Conservation (phyloP, 2,888 invertebrate genomes). For the Hylaea fasciaria region DNA sequence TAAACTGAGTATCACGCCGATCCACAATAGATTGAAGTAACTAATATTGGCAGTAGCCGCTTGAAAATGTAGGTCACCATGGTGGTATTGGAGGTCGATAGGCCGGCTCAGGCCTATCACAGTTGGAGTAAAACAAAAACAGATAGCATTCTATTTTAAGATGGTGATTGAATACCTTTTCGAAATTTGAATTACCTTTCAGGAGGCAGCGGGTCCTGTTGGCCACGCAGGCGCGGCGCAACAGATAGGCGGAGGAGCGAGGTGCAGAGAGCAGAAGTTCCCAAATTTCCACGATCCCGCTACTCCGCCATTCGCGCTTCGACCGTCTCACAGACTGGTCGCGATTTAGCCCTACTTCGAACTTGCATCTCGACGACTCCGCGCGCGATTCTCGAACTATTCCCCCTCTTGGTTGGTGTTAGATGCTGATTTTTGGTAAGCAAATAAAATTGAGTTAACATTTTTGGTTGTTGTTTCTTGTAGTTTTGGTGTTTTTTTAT, state of each 20-base stretch:
- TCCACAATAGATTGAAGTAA: too few species aligned
- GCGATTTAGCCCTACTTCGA: conserved; percentile 37
- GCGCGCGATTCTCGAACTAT: conserved; percentile 20
- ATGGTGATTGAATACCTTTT: conserved; percentile 44
- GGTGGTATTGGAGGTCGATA: too few species aligned
- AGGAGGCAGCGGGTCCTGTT: conserved; percentile 42
- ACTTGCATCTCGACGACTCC: conserved; percentile 45
- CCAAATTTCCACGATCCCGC: conserved; percentile 41
- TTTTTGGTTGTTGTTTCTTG: neutral
- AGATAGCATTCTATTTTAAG: conserved; percentile 24
- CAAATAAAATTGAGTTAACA: neutral
- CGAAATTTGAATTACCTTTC: conserved; percentile 39
- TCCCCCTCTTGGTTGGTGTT: conserved; percentile 2
- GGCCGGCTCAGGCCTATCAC: too few species aligned
- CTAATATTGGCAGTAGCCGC: too few species aligned
- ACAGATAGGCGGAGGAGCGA: conserved; percentile 60
- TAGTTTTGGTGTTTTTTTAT: neutral
- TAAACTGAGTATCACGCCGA: too few species aligned
- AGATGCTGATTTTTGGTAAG: conserved; percentile 21
- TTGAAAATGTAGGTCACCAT: too few species aligned
- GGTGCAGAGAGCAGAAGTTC: neutral
- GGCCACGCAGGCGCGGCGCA: conserved; percentile 46
- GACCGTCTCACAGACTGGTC: conserved; percentile 36
- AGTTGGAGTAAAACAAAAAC: neutral
- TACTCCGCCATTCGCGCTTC: conserved; percentile 53